Conservation (phyloP, 2,113 vertebrate genomes). For the Alligator sinensis region DNA sequence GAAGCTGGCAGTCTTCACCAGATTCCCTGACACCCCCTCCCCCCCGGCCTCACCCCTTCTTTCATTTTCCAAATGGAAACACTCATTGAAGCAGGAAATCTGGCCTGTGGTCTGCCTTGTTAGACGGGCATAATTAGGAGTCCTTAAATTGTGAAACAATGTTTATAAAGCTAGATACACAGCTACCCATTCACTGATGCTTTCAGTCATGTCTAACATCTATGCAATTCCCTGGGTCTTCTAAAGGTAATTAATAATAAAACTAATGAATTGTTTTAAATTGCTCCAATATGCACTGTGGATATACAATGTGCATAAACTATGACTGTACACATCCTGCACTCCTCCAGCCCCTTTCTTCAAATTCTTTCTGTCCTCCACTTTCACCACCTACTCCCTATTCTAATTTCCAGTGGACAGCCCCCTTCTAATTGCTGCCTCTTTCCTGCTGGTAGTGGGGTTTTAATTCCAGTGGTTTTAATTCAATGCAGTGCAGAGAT, state of each 20-base stretch:
- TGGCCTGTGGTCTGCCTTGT: background rate
- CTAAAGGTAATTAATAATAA: background rate
- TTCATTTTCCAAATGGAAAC: background rate
- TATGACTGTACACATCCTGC: background rate
- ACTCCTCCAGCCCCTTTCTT: background rate
- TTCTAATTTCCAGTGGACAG: background rate
- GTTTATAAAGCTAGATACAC: background rate
- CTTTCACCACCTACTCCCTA: background rate
- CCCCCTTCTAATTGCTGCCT: rapidly evolving
- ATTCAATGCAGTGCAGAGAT: background rate
- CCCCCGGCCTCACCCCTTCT: background rate
- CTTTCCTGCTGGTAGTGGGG: background rate
- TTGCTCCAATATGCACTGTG: rapidly evolving
- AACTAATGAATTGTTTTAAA: background rate
- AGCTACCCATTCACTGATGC: rapidly evolving
- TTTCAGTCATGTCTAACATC: background rate
- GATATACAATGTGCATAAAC: background rate
- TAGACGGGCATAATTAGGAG: background rate
- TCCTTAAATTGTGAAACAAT: background rate
- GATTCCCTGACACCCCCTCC: background rate
- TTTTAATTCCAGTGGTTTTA: background rate
- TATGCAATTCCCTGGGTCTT: background rate
- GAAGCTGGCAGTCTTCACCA: background rate
- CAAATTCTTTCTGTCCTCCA: background rate
- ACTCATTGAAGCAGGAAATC: background rate